Evolutionary conservation across 92 coral and sea anemone genomes (phyloP).

Genomic region (Phenganax marumi): DNA sequence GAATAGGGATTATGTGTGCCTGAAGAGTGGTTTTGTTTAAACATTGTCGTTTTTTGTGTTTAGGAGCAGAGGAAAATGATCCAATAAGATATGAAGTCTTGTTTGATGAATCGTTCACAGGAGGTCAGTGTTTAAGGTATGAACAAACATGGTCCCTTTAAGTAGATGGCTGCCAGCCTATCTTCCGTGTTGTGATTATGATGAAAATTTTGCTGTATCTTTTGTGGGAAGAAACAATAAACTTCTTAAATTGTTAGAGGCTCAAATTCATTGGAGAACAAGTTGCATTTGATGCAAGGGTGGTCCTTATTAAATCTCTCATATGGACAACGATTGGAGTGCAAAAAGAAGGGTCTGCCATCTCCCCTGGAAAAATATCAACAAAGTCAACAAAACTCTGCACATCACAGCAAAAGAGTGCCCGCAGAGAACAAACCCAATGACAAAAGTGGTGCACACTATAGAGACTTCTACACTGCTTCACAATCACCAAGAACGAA

Average conservation of each 20-base stretch:
- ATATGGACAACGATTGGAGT: slow-evolving; percentile 75
- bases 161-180: background rate
- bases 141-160: background rate
- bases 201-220: background rate
- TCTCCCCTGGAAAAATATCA: slow-evolving; percentile 50
- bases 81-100: slow-evolving; percentile 69
- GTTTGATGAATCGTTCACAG: slow-evolving; percentile 83
- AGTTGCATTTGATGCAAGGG: slow-evolving; percentile 65
- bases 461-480: slow-evolving; percentile 13
- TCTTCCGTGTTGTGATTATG: background rate
- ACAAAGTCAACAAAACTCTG: slow-evolving; percentile 7
- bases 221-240: background rate
- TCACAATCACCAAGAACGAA: slow-evolving; percentile 15
- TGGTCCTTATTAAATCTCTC: slow-evolving; percentile 76
- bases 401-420: background rate
- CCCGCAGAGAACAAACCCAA: slow-evolving; percentile 34
- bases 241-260: slow-evolving; percentile 1
- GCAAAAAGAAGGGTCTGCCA: slow-evolving; percentile 61
- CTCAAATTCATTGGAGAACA: slow-evolving; percentile 48
- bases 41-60: background rate
- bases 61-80: slow-evolving; percentile 46
- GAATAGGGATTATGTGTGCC: background rate
- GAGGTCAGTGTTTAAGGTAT: slow-evolving; percentile 77
- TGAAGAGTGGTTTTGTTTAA: background rate
- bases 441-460: background rate